Evolutionary conservation across 2,797 vertebrate species (phyloP), one percentile per base, ranked within the genome.

Genomic region (Pteronotus mesoamericanus): DNA sequence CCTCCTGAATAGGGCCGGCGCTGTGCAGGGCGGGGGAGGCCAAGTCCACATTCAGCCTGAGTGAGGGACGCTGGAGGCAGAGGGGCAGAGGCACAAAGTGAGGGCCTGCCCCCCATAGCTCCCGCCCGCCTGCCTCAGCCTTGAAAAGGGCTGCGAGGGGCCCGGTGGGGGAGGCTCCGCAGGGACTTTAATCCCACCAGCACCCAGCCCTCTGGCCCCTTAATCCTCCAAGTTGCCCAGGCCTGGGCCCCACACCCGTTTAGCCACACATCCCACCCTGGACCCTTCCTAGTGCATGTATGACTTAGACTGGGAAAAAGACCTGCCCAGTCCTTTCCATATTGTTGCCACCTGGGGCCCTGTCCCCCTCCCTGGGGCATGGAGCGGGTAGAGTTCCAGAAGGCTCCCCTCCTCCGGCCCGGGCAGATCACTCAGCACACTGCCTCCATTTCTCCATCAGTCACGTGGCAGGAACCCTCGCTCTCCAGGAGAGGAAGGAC

Each of bases 161-260:
- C 93, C 94, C 94, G 91, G 82, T 37, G 9, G 85, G 42, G 84
- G 95, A 72, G 96, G 93, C 91, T 94, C 95, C 95, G 75, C 24
- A 9, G 83, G 95, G 96, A 97, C 95, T 57, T 96, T 98, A 98
- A 98, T 98, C 97, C 94, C 86, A 91, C 89, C 92, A 95, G 91
- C 2, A 78, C 51, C 87, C 87, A 93, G 88, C 42, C 42, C 44
- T 78, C 46, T n/a, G 93, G 69, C 83, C 79, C 44, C 66, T 79
- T 93, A 97, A 94, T 96, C 94, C 89, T 39, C 74, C 51, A 69
- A 82, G 59, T 83, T 39, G 4, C 51, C 55, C 44, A 29, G 32
- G 66, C 15, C 26, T 1, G 9, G 55, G 69, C 26, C 61, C 59
- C 46, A 11, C 64, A 16, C 29, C 5, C 2, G 5, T 29, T 61